A percentile compares a stretch with the other conserved stretches of the same genome.
These are phyloP conservation scores for Elanoides forficatus DNA, from an alignment of 2,113 vertebrate genomes.

Conservation along the genomic window DNA sequence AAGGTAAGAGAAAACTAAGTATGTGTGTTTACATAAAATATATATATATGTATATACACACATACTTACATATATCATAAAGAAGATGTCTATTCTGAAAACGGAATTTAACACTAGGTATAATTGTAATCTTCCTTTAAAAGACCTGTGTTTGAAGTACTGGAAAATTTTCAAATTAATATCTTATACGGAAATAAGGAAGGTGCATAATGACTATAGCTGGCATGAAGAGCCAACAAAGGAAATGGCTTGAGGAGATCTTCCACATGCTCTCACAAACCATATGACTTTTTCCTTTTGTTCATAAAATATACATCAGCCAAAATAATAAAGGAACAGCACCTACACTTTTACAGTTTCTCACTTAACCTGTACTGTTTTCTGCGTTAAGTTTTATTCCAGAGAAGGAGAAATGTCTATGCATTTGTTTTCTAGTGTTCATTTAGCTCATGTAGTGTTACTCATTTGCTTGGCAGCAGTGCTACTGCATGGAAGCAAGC, in stretches of 20 bases:
- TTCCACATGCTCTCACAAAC: slow-evolving; percentile 21
- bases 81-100: background rate
- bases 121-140: background rate
- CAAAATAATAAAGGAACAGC: background rate
- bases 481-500: slow-evolving; percentile 37
- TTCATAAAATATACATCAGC: background rate
- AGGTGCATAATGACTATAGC: background rate
- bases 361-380: background rate
- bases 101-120: background rate
- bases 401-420: background rate
- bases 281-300: slow-evolving; percentile 6
- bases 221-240: slow-evolving; percentile 13
- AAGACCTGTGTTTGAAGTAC: background rate
- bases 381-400: background rate
- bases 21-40: background rate
- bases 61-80: background rate
- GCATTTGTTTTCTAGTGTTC: background rate
- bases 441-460: slow-evolving; percentile 18
- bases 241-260: slow-evolving; percentile 26
- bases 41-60: background rate
- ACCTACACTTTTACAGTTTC: background rate
- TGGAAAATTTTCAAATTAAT: slow-evolving; percentile 27
- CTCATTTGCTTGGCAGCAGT: slow-evolving; percentile 47
- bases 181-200: background rate
- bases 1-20: slow-evolving; percentile 32